Conservation (phyloP, 2,888 invertebrate species). For the Physocephala rufipes region DNA sequence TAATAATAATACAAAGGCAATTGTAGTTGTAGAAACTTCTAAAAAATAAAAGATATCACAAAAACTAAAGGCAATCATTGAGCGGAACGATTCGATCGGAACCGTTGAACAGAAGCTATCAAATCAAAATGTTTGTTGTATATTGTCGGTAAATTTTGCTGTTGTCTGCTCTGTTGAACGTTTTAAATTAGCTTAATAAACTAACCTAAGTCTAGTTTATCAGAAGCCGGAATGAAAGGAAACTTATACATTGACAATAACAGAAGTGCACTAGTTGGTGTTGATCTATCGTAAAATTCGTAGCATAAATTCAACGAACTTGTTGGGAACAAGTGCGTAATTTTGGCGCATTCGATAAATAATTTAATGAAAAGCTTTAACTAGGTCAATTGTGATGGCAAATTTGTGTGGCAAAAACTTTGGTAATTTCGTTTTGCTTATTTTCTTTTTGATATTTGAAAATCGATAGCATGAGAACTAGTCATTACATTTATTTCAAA, state of each 20-base stretch:
- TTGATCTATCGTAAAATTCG: slow-evolving; percentile 56
- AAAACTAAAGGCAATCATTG: not conserved
- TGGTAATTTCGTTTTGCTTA: too few relatives aligned
- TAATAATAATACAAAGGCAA: too few relatives aligned
- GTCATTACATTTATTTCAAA: too few relatives aligned
- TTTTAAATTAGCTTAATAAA: too few relatives aligned
- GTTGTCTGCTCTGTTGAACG: too few relatives aligned
- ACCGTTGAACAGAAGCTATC: not conserved
- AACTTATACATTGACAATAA: not conserved
- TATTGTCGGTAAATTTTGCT: too few relatives aligned
- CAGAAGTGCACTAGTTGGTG: slow-evolving; percentile 8
- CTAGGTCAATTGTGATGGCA: not conserved
- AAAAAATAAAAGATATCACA: too few relatives aligned
- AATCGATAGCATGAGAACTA: too few relatives aligned
- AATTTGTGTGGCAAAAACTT: not conserved
- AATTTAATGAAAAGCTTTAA: not conserved
- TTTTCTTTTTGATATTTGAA: too few relatives aligned
- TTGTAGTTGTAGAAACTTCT: too few relatives aligned
- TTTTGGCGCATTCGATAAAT: not conserved
- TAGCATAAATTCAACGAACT: not conserved
- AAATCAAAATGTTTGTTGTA: too few relatives aligned
- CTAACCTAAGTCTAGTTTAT: not conserved
- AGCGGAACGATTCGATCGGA: slow-evolving; percentile 12
- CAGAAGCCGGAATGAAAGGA: not conserved
- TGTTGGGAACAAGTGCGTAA: not conserved